Evolutionary conservation across 2,113 vertebrate genomes (phyloP).

Genomic region (Euleptes europaea): DNA sequence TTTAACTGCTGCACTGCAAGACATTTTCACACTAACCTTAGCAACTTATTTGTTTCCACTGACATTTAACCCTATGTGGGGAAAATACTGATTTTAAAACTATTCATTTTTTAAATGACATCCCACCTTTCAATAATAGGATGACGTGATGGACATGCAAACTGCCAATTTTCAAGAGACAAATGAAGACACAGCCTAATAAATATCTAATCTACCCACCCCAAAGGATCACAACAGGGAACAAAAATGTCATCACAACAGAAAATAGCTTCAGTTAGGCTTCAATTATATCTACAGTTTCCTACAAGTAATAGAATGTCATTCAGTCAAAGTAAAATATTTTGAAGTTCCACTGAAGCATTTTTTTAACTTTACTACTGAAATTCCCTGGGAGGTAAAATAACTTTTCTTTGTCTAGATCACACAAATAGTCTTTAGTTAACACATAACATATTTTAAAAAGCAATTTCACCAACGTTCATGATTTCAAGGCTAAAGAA

Average conservation of each 20-base stretch:
- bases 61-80: conserved; percentile 30
- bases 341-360: neutral
- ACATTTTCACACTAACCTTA: conserved; percentile 30
- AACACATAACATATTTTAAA: neutral
- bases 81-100: neutral
- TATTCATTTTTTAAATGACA: too few species aligned
- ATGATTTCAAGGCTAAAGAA: neutral
- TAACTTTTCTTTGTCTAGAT: neutral
- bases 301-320: neutral
- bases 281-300: neutral
- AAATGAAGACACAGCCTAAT: conserved; percentile 54
- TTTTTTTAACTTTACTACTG: neutral
- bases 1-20: neutral
- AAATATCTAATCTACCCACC: neutral
- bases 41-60: conserved; percentile 3
- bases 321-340: neutral
- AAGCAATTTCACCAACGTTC: neutral
- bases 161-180: conserved; percentile 50
- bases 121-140: neutral
- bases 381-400: neutral
- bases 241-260: neutral
- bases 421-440: neutral
- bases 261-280: neutral
- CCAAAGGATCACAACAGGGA: neutral
- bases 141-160: conserved; percentile 48